Evolutionary conservation across 2,797 vertebrate genomes (phyloP), one percentile per base, ranked within the genome.

Genomic region (Acridotheres tristis): DNA sequence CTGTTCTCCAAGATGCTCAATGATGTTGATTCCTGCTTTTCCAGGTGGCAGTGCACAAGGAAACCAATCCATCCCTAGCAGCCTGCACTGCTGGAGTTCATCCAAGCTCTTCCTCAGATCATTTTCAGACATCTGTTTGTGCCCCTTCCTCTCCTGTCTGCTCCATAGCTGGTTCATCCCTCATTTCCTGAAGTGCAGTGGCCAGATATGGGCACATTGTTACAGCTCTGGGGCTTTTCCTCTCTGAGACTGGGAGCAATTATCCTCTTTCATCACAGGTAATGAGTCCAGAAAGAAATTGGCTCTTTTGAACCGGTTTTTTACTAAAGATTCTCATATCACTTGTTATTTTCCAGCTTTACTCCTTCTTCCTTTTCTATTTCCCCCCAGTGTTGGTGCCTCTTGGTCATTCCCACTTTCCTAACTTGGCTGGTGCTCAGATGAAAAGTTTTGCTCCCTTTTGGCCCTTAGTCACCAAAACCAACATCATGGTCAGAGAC

Each of bases 381-480:
- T 76, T 23, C 11, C 27, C 40, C 23, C 2, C 43, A 32, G 7
- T 20, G 29, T 14, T 40, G 27, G 16, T 55, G 36, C 36, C 11
- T 59, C 26, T n/a, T n/a, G 20, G 7, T 67, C 10, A 23, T 63
- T 59, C 65, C 10, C 57, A 42, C 10, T 32, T 92, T 57, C 50
- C 45, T 25, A 36, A 3, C 9, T 9, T 0, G 0, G 73, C 23
- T 74, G 10, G 17, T 27, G 53, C 16, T 26, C 36, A 54, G 40
- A 30, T 7, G 53, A 71, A 66, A 88, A 54, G 16, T 36, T 59
- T 58, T 50, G 19, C 9, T 47, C 14, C 48, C 40, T 81, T 50
- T 34, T 65, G 13, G 48, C 42, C 30, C 25, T 65, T 13, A 40
- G 53, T 36, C 81, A 84, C 27, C 53, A 54, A 80, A 83, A 43